Base-by-base conservation (phyloP, 2,113 vertebrate genomes). In the Podarcis raffonei region DNA sequence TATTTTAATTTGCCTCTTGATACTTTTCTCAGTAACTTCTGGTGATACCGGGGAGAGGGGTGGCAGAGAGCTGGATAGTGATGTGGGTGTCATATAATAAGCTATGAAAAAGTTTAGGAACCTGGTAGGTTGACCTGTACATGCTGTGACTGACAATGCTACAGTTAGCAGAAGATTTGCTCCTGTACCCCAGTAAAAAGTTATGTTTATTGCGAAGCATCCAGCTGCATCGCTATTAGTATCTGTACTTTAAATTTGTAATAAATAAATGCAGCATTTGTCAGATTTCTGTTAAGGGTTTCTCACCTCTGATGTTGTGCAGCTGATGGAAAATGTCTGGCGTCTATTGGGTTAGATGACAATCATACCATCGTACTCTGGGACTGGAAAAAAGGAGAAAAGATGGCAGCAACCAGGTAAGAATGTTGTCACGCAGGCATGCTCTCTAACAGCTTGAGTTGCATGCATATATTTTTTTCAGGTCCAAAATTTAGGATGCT, bases 331-430 rank as follows among this genome's bases (percentile, higher is more conserved):
- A 99, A 99, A 95, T 98, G 95, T 93, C 96, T 99, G 95, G 96
- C 98, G 86, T 99, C 99, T 0, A 96, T 99, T 92, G 99, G 98
- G 83, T 97, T 99, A 77, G 99, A 99, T 87, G 98, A 99, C 83
- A 98, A 97, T 90, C 98, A 99, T 95, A 98, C 96, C 91, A 98
- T 99, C 79, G 98, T 99, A 68, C 97, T 99, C 93, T 99, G 99
- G 99, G 99, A 99, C 90, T 99, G 99, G 99, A 99, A 98, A 92
- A 99, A 98, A 93, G 99, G 99, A 91, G 99, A 99, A 94, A 97
- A 98, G 89, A 96, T 99, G 88, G 98, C 99, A 53, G 99, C 98
- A 62, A 97, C 98, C 84, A 98, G 98, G 99, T 99, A 96, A 94
- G 95, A 87, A 83, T 25, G 12, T 30, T 22, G 4, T 25, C 48